Evolutionary conservation across 2,113 vertebrate genomes (phyloP), one percentile per base, ranked within the genome.

Genomic region (Chloropsis cyanopogon): DNA sequence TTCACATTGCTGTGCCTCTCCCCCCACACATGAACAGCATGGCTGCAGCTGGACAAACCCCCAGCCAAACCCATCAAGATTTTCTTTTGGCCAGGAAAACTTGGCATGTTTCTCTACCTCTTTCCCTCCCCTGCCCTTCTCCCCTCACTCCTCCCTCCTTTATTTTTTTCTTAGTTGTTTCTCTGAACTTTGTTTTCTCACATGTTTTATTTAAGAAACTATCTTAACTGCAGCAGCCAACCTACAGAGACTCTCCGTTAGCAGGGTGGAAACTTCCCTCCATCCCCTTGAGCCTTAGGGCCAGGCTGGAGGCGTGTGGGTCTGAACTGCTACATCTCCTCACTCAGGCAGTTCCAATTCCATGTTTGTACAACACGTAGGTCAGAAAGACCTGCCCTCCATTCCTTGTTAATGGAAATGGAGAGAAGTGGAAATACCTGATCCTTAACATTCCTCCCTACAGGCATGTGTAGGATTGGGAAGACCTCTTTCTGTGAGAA

Each of bases 381-480:
- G 82, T 93, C 84, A 77, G 46, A 56, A 57, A 79, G 52, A 92
- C 86, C 82, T 86, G 85, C 77, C 63, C 53, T 77, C 83, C 64
- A 35, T 75, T 91, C 77, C 64, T 66, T 2, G 0, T 52, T 83
- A 92, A 78, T 78, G 81, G 47, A 33, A 73, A 71, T 19, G 35
- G 57, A 85, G 70, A 81, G 93, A 95, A 91, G 95, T 88, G 57
- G 93, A 97, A 96, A 89, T 95, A 96, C 96, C 93, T 92, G 96
- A 94, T 95, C 91, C 76, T 95, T 96, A 75, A 22, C 95, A 96
- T 96, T 97, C 95, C 81, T 96, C 68, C 80, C 61, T 70, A 35
- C 64, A 71, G 70, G 83, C 82, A 81, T 47, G n/a, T 44, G 52
- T 64, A 72, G 54, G 75, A 84, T 81, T 4, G 3, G 53, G 75